Evolutionary conservation across 2,888 invertebrate genomes (phyloP), one percentile per base, ranked within the genome.

Genomic region (Tridacna crocea): DNA sequence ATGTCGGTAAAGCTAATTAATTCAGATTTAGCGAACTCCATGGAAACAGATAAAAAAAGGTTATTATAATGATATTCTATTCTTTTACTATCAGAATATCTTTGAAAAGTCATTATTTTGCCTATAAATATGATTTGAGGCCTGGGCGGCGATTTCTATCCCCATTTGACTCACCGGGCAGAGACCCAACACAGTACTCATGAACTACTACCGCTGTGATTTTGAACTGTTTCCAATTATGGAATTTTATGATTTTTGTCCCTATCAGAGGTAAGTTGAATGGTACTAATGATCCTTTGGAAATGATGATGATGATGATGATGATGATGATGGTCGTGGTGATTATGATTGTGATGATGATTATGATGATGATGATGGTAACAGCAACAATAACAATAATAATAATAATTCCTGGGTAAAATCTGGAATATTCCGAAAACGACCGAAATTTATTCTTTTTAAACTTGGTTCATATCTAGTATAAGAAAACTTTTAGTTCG

Each of bases 11-110:
- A 55, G 10, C 55, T 55, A 10, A 55, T n/a, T 55, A 55, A 19
- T n/a, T 55, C n/a, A 55, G 17, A 10, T 17, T 55, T 19, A 55
- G 19, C 10, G 4, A 70, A 47, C 48, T 51, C 70, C 70, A 70
- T 70, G 70, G 70, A 70, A 70, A 70, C 70, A 48, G 48, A n/a
- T n/a, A n/a, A n/a, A n/a, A 70, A 70, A 70, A 51, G 26, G 24
- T 70, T n/a, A 70, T 51, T 70, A 51, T 24, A 70, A 70, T 70
- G 70, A 70, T 70, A 70, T 70, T 70, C 70, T 51, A 48, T 68
- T 68, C 68, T 48, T 10, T 11, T 51, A 17, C 26, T 48, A 51
- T 51, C 24, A 24, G 24, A 70, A 51, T n/a, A 70, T 51, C 51
- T n/a, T 26, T 22, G 51, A 70, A 36, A 36, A 48, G 17, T 17